These are phyloP conservation scores for Drosophila mimetica DNA, from an alignment of 2,888 invertebrate species.

Conservation along the genomic window DNA sequence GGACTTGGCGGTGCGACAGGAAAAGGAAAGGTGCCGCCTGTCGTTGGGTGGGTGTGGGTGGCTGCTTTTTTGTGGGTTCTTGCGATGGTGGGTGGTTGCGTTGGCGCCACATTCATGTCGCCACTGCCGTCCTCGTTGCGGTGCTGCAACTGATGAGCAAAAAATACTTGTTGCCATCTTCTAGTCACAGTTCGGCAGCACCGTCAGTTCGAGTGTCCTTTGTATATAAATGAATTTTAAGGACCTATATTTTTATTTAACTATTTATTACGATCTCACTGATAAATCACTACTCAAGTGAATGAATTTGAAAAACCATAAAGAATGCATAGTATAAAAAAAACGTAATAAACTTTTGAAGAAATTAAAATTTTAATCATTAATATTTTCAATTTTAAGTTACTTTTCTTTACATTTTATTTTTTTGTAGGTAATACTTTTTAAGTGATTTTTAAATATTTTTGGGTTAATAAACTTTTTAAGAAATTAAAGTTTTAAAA, in stretches of 20 bases:
- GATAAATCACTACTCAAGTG: background rate
- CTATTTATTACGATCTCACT: background rate
- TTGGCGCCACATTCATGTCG: constrained; percentile 62
- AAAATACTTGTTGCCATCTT: constrained; percentile 64
- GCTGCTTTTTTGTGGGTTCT: constrained; percentile 5
- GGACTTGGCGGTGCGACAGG: constrained; percentile 42
- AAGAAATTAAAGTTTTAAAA: too few species aligned
- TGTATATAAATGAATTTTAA: background rate
- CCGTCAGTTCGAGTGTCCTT: background rate
- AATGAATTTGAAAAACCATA: background rate
- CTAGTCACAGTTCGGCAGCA: background rate
- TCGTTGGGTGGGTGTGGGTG: background rate
- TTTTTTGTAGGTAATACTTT: too few species aligned
- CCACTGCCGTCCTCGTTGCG: constrained; percentile 26
- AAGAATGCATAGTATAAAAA: too few species aligned
- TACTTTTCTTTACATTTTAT: too few species aligned
- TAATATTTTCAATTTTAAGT: too few species aligned
- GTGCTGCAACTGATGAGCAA: constrained; percentile 23
- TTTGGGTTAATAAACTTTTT: too few species aligned
- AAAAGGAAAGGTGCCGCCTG: constrained; percentile 1
- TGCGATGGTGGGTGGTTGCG: constrained; percentile 46
- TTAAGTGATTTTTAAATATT: too few species aligned
- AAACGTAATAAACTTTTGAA: too few species aligned
- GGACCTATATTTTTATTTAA: background rate
- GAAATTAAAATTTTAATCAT: too few species aligned